phyloP scores from a whole-genome alignment of 2,113 vertebrate species.

The Panthera uncia region DNA sequence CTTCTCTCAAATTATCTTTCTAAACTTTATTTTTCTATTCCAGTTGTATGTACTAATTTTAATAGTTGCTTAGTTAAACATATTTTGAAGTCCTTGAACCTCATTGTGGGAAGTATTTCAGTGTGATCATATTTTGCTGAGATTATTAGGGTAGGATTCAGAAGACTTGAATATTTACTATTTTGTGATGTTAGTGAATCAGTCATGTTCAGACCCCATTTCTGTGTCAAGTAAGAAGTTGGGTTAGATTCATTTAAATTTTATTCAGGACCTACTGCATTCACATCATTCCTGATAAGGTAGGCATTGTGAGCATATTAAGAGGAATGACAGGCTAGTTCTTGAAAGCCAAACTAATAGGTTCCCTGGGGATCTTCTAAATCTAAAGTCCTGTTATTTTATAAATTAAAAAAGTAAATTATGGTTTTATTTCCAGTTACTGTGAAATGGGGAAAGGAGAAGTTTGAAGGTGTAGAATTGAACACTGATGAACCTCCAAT shows the following conservation, averaged over 20 bases:
- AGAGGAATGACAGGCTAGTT: background rate
- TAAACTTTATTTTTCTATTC: background rate
- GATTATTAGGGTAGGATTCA: background rate
- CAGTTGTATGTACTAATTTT: background rate
- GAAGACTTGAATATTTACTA: slow-evolving; percentile 6
- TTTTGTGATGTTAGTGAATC: background rate
- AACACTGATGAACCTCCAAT: slow-evolving; percentile 99
- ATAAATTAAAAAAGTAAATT: slow-evolving; percentile 35
- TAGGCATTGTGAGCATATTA: background rate
- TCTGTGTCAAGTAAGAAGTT: slow-evolving; percentile 48
- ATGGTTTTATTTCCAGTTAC: slow-evolving; percentile 89
- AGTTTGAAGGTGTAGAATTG: slow-evolving; percentile 96
- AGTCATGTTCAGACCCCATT: background rate
- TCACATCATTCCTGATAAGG: background rate
- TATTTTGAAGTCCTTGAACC: background rate
- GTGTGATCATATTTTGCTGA: background rate
- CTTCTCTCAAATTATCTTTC: background rate
- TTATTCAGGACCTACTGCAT: background rate
- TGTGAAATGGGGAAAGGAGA: slow-evolving; percentile 99
- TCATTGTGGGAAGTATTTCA: background rate
- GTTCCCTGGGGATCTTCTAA: background rate
- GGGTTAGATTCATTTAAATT: slow-evolving; percentile 1
- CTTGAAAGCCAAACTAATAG: background rate
- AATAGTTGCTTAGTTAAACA: slow-evolving; percentile 15
- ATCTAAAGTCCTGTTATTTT: slow-evolving; percentile 34